Percentiles rank a stretch among this genome's conserved stretches.
Evolutionary conservation across 2,888 invertebrate genomes (phyloP).

Genomic region (Acrobasis repandana): DNA sequence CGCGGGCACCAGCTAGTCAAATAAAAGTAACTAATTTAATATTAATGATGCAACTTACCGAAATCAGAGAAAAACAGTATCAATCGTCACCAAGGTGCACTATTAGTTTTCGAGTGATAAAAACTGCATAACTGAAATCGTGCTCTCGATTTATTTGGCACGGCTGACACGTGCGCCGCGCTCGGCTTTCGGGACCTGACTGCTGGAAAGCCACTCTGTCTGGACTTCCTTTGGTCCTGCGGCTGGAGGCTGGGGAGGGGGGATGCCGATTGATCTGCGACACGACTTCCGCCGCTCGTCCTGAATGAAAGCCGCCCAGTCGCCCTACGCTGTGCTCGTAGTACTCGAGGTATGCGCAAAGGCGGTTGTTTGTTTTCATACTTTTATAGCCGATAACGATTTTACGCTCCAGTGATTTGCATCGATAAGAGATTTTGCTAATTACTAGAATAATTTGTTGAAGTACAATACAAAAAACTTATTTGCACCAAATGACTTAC

Average conservation of each 20-base stretch:
- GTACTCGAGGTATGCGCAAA: slow-evolving; percentile 4
- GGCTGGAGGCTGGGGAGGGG: slow-evolving; percentile 34
- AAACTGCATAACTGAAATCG: slow-evolving; percentile 67
- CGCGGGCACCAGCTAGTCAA: too few relatives aligned
- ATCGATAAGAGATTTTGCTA: too few relatives aligned
- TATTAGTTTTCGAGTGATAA: slow-evolving; percentile 46
- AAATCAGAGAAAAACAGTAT: slow-evolving; percentile 39
- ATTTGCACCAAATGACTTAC: too few relatives aligned
- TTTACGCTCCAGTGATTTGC: not conserved
- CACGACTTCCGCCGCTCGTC: slow-evolving; percentile 60
- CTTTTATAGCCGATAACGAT: not conserved
- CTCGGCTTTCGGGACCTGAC: slow-evolving; percentile 56
- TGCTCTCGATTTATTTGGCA: slow-evolving; percentile 38
- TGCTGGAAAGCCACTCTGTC: slow-evolving; percentile 48
- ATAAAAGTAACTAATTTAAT: slow-evolving; percentile 22
- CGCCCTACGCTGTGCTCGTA: slow-evolving; percentile 27
- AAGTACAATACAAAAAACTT: too few relatives aligned
- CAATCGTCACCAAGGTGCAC: slow-evolving; percentile 48
- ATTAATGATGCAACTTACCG: slow-evolving; percentile 46
- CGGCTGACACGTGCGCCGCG: slow-evolving; percentile 45
- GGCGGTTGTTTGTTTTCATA: slow-evolving; percentile 12
- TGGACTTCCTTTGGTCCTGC: slow-evolving; percentile 57
- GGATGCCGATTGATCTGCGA: slow-evolving; percentile 74
- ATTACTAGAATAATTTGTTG: too few relatives aligned
- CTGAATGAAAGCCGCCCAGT: slow-evolving; percentile 62